These are phyloP conservation scores for Maniola hyperantus DNA, from an alignment of 2,888 invertebrate genomes.

Conservation along the genomic window DNA sequence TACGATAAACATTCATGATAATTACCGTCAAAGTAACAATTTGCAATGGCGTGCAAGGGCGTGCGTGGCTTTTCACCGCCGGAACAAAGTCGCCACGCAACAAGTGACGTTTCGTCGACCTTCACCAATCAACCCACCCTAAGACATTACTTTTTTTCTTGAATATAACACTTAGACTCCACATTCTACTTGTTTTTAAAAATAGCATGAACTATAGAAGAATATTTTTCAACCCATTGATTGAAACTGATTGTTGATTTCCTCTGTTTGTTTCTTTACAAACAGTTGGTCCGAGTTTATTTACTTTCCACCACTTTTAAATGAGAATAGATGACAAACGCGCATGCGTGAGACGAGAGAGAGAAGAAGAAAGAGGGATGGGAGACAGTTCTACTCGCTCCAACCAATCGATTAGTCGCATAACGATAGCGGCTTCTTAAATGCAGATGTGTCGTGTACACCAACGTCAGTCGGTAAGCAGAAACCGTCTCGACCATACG, in stretches of 20 bases:
- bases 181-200: background rate
- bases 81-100: conserved; percentile 75
- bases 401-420: conserved; percentile 83
- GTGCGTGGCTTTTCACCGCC: conserved; percentile 75
- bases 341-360: conserved; percentile 71
- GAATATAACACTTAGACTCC: background rate
- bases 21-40: conserved; percentile 64
- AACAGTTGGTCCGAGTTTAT: conserved; percentile 76
- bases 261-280: conserved; percentile 61
- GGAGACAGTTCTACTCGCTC: conserved; percentile 74
- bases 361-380: conserved; percentile 63
- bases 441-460: conserved; percentile 81
- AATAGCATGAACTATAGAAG: background rate
- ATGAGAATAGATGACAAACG: conserved; percentile 56
- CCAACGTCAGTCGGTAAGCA: conserved; percentile 77
- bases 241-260: conserved; percentile 17
- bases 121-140: conserved; percentile 53
- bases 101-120: conserved; percentile 69
- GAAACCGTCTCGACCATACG: conserved; percentile 65
- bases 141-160: conserved; percentile 46
- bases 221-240: background rate
- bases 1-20: conserved; percentile 50
- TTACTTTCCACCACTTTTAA: conserved; percentile 79
- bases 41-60: conserved; percentile 64
- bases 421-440: conserved; percentile 83